Percentiles rank a stretch among this genome's conserved stretches.
Conservation (phyloP, 2,888 invertebrate species). For the Brachyopa scutellaris region DNA sequence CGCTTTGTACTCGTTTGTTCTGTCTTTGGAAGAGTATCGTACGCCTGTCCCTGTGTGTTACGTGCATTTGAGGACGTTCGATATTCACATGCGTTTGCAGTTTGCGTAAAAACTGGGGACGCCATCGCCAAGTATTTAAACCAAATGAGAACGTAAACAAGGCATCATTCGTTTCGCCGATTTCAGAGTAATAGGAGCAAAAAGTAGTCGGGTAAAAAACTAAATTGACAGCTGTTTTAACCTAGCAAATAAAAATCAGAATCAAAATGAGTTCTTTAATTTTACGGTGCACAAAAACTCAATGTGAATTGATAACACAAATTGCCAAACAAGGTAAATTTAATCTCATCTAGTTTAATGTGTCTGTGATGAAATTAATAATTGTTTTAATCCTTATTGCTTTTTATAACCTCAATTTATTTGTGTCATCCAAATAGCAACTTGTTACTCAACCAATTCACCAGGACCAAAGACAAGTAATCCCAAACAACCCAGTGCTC, state of each 20-base stretch:
- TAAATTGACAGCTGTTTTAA: background rate
- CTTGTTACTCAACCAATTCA: slow-evolving; percentile 61
- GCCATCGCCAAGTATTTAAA: slow-evolving; percentile 51
- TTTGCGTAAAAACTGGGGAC: background rate
- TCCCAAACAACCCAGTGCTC: slow-evolving; percentile 81
- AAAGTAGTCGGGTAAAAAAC: too few relatives aligned
- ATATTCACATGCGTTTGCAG: slow-evolving; percentile 40
- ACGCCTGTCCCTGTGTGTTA: slow-evolving; percentile 35
- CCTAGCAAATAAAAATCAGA: background rate
- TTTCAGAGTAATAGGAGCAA: slow-evolving; percentile 18
- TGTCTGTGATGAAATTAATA: slow-evolving; percentile 37
- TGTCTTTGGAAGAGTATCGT: slow-evolving; percentile 27
- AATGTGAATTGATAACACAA: slow-evolving; percentile 51
- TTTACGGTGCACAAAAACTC: slow-evolving; percentile 52
- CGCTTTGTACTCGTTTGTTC: background rate
- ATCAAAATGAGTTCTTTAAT: slow-evolving; percentile 45
- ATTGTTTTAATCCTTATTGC: background rate
- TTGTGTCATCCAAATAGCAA: slow-evolving; percentile 30
- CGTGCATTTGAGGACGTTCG: slow-evolving; percentile 63
- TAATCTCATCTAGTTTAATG: background rate
- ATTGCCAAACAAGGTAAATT: slow-evolving; percentile 65
- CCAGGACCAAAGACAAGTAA: slow-evolving; percentile 21
- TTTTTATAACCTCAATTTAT: slow-evolving; percentile 51
- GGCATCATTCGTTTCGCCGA: slow-evolving; percentile 46
- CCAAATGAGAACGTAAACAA: slow-evolving; percentile 59